Evolutionary conservation across 1,140 invertebrate genomes (phyloP).

Genomic region (Scaptomyza montana): DNA sequence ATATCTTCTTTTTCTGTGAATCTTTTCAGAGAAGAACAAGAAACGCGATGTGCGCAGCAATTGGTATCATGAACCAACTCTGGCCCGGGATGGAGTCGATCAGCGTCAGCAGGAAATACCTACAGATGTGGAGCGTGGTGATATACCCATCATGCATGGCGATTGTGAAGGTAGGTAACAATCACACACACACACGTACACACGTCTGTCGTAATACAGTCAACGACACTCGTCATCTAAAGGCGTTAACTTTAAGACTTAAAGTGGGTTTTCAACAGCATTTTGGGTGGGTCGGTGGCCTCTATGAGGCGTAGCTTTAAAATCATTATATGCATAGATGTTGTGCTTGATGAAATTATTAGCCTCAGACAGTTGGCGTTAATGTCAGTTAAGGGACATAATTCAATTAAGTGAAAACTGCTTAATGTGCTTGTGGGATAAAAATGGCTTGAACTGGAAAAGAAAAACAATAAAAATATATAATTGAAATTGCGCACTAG

Average conservation of each 20-base stretch:
- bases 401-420: conserved; percentile 65
- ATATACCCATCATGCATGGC: conserved; percentile 89
- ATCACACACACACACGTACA: conserved; percentile 29
- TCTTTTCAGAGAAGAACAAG: conserved; percentile 81
- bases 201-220: conserved; percentile 49
- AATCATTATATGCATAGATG: conserved; percentile 23
- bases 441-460: background rate
- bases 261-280: conserved; percentile 37
- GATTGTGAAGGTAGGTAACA: conserved; percentile 86
- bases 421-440: background rate
- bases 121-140: conserved; percentile 86
- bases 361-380: conserved; percentile 60
- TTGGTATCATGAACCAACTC: conserved; percentile 73
- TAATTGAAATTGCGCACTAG: too few species aligned
- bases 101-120: conserved; percentile 72
- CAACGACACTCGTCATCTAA: conserved; percentile 29
- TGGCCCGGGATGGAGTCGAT: conserved; percentile 62
- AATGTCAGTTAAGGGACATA: conserved; percentile 61
- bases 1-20: background rate
- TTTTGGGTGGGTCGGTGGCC: conserved; percentile 29
- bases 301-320: conserved; percentile 21
- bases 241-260: conserved; percentile 37
- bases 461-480: too few species aligned
- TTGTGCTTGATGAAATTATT: conserved; percentile 57
- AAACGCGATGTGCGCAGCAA: conserved; percentile 83